Evolutionary conservation across 2,113 vertebrate species (phyloP).

Genomic region (Microtus oregoni): DNA sequence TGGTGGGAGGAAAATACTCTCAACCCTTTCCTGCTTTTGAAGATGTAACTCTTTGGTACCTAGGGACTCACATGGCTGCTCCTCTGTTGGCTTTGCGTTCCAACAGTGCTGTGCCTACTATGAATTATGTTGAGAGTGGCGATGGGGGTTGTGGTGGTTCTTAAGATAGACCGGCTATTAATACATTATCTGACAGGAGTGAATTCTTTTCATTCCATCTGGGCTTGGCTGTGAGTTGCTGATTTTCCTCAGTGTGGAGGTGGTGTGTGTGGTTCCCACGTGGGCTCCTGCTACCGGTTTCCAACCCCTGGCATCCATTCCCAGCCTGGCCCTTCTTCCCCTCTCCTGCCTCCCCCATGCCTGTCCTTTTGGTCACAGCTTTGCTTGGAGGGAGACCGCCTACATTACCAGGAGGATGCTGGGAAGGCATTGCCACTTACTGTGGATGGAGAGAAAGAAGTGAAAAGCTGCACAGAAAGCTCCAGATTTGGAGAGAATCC

Average conservation of each 20-base stretch:
- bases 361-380: not conserved
- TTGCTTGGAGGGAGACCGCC: not conserved
- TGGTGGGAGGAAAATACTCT: not conserved
- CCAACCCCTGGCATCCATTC: not conserved
- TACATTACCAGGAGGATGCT: not conserved
- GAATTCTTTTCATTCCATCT: not conserved
- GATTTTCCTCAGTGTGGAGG: not conserved
- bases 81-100: not conserved
- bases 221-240: not conserved
- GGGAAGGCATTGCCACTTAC: not conserved
- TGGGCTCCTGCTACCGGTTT: rapidly evolving
- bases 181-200: not conserved
- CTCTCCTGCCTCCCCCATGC: not conserved
- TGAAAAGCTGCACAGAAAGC: not conserved
- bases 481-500: not conserved
- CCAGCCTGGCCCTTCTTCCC: not conserved
- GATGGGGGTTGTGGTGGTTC: not conserved
- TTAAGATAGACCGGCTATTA: not conserved
- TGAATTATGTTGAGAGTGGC: rapidly evolving
- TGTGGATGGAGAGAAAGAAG: not conserved
- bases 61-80: not conserved
- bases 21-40: not conserved
- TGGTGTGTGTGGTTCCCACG: not conserved
- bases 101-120: not conserved
- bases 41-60: not conserved